Conservation (phyloP, 2,113 vertebrate species). For the Archocentrus centrarchus region DNA sequence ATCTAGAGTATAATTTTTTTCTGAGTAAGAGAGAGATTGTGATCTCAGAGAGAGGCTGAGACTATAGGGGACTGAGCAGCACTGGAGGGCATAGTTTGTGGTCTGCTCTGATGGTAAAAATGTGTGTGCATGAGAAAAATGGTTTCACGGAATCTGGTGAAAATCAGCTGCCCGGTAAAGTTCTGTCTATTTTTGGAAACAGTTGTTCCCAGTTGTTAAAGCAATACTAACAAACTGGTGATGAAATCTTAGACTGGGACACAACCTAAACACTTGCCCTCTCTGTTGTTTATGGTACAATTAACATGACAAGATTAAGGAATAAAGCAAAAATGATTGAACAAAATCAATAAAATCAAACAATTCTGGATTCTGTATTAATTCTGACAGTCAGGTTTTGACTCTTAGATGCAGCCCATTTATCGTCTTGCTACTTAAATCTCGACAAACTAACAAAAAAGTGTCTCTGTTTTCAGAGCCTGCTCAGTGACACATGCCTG, state of each 20-base stretch:
- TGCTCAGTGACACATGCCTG: background rate
- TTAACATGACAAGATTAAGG: background rate
- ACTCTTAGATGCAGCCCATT: no score
- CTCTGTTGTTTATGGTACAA: background rate
- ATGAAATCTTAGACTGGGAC: background rate
- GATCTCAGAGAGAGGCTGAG: constrained; percentile 31
- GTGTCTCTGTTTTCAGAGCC: background rate
- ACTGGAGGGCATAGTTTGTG: constrained; percentile 57
- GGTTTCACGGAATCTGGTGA: constrained; percentile 57
- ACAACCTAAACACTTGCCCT: background rate
- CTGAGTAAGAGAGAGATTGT: background rate
- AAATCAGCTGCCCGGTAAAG: constrained; percentile 55
- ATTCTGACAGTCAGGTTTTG: background rate
- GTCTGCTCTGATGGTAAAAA: constrained; percentile 62
- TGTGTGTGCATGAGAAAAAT: constrained; percentile 19
- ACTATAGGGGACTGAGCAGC: constrained; percentile 34
- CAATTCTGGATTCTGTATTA: background rate
- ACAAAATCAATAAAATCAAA: background rate
- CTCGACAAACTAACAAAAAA: background rate
- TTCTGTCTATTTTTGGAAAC: constrained; percentile 29
- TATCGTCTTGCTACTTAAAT: background rate
- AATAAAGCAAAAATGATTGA: background rate
- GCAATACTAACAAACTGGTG: constrained; percentile 26
- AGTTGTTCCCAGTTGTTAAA: constrained; percentile 35
- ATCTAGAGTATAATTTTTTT: background rate